phyloP scores from a whole-genome alignment of 2,113 vertebrate species.

The Halcyon senegalensis region DNA sequence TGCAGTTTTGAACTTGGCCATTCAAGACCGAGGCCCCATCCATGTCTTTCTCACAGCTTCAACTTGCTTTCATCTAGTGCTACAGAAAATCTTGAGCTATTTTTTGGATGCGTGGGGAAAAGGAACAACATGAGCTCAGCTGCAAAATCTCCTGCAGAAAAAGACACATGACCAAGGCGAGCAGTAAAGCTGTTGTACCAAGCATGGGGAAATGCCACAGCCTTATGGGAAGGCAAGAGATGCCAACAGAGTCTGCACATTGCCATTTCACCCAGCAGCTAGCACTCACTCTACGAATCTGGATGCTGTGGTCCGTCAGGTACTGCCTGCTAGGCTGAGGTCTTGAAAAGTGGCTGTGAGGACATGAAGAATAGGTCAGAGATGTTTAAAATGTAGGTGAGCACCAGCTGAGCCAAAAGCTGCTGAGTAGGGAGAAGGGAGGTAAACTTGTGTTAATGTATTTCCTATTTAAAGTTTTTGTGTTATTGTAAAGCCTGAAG shows the following conservation, averaged over 20 bases:
- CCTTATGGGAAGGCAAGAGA: not conserved
- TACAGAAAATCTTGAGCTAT: not conserved
- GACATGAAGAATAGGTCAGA: not conserved
- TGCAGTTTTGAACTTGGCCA: not conserved
- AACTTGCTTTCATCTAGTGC: not conserved
- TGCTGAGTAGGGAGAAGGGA: not conserved
- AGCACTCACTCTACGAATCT: not conserved
- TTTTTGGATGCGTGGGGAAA: not conserved
- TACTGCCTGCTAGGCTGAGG: not conserved
- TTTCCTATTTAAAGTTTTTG: not conserved
- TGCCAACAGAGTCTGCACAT: not conserved
- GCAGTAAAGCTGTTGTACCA: not conserved
- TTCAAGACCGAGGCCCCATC: not conserved
- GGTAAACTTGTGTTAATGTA: not conserved
- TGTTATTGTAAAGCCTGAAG: constrained; percentile 14
- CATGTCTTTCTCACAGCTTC: not conserved
- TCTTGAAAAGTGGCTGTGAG: not conserved
- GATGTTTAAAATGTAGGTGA: not conserved
- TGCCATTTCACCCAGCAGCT: not conserved
- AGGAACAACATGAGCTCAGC: not conserved
- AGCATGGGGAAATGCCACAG: not conserved
- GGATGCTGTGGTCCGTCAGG: not conserved
- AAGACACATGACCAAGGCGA: accelerated
- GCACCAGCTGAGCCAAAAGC: not conserved
- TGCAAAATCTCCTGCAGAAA: not conserved